phyloP scores from a whole-genome alignment of 2,888 invertebrate genomes.

The Oscheius sp. region DNA sequence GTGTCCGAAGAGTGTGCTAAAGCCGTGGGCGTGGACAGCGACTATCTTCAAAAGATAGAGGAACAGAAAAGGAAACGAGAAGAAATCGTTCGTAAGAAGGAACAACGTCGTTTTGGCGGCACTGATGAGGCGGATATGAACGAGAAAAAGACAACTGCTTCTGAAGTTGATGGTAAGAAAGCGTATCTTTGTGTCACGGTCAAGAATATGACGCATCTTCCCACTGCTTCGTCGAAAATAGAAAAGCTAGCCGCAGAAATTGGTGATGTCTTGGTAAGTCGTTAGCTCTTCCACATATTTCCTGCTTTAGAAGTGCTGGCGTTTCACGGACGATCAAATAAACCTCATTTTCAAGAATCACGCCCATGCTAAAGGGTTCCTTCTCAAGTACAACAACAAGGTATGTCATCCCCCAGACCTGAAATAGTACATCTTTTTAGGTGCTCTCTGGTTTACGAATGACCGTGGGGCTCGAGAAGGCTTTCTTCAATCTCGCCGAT shows the following conservation, averaged over 20 bases:
- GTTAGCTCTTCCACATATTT: slow-evolving; percentile 8
- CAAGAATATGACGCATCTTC: slow-evolving; percentile 54
- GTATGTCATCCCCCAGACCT: too few species aligned
- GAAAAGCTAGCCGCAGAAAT: slow-evolving; percentile 54
- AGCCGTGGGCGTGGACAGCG: slow-evolving; percentile 68
- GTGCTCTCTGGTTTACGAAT: slow-evolving; percentile 56
- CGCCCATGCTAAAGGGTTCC: slow-evolving; percentile 69
- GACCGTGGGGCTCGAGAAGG: slow-evolving; percentile 57
- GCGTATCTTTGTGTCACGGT: slow-evolving; percentile 67
- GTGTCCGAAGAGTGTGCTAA: slow-evolving; percentile 61
- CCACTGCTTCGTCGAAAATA: slow-evolving; percentile 52
- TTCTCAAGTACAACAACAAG: slow-evolving; percentile 68
- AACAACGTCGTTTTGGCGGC: slow-evolving; percentile 44
- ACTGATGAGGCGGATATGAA: slow-evolving; percentile 20
- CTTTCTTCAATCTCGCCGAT: slow-evolving; percentile 57
- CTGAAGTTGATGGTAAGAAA: slow-evolving; percentile 46
- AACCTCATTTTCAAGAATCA: slow-evolving; percentile 66
- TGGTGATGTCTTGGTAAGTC: slow-evolving; percentile 51
- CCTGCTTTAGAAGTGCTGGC: slow-evolving; percentile 64
- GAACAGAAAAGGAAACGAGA: slow-evolving; percentile 69
- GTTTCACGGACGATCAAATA: slow-evolving; percentile 58
- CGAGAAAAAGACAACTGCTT: slow-evolving; percentile 1
- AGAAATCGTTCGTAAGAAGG: slow-evolving; percentile 60
- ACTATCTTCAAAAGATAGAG: slow-evolving; percentile 68
- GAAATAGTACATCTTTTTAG: too few species aligned